Conservation (phyloP, 2,888 invertebrate genomes). For the Noctua comes region DNA sequence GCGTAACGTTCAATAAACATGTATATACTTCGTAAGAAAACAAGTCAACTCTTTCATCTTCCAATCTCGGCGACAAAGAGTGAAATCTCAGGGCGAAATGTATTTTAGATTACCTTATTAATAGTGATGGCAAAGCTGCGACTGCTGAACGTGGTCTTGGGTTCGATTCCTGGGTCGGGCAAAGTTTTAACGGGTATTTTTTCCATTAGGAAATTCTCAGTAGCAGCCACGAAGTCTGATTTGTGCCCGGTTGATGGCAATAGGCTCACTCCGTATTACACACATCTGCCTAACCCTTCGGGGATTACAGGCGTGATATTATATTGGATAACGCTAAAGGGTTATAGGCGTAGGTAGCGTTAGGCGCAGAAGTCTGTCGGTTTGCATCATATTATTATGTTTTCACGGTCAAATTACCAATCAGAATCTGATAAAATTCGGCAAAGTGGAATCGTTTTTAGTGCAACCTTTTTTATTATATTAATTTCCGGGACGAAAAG, state of each 20-base stretch:
- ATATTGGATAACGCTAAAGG: background rate
- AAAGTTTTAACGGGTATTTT: background rate
- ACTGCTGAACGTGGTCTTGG: background rate
- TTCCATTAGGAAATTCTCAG: background rate
- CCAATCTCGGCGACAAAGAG: slow-evolving; percentile 27
- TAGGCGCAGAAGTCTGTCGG: too few relatives aligned
- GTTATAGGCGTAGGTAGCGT: too few relatives aligned
- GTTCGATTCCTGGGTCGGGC: background rate
- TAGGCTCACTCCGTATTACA: background rate
- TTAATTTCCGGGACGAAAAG: slow-evolving; percentile 15
- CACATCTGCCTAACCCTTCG: background rate
- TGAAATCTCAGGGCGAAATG: slow-evolving; percentile 21
- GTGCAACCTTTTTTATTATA: background rate
- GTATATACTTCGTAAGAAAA: slow-evolving; percentile 29
- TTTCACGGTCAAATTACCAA: background rate
- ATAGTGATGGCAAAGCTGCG: background rate
- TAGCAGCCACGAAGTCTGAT: background rate
- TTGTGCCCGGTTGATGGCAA: background rate
- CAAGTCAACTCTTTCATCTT: slow-evolving; percentile 37
- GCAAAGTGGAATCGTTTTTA: background rate
- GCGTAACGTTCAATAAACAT: slow-evolving; percentile 4
- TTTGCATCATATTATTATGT: background rate
- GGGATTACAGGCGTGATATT: background rate
- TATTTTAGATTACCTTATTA: slow-evolving; percentile 27
- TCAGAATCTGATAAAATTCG: slow-evolving; percentile 12